Evolutionary conservation across 2,113 vertebrate genomes (phyloP).

Genomic region (Illadopsis cleaveri): DNA sequence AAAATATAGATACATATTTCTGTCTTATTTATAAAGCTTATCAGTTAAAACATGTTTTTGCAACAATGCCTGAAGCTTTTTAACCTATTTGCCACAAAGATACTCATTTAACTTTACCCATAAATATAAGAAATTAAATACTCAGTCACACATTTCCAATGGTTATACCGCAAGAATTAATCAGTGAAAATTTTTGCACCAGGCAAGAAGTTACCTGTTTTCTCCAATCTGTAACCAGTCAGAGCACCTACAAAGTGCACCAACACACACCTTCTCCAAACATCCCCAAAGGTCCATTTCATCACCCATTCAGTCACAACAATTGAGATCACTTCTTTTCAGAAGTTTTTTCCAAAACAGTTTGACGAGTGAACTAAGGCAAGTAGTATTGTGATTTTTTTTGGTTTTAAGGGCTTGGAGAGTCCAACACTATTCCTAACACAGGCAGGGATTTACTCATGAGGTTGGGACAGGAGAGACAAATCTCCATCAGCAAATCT

Average conservation of each 20-base stretch:
- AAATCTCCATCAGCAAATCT: background rate
- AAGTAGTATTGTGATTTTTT: background rate
- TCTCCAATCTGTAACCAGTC: background rate
- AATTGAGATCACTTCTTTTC: background rate
- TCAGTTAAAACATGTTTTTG: background rate
- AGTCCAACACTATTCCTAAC: background rate
- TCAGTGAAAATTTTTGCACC: background rate
- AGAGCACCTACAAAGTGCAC: fast-evolving
- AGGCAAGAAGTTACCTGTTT: background rate
- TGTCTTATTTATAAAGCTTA: background rate
- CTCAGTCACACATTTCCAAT: background rate
- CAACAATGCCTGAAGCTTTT: background rate
- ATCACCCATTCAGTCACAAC: background rate
- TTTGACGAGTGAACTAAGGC: background rate
- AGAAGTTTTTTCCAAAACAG: background rate
- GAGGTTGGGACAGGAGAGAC: background rate
- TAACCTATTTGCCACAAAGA: background rate
- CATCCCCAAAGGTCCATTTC: background rate
- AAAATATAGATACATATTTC: background rate
- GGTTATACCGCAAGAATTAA: background rate
- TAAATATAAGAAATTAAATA: background rate
- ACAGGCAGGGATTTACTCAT: background rate
- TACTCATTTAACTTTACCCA: background rate
- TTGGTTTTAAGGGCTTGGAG: background rate
- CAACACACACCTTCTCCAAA: background rate